Evolutionary conservation across 2,888 invertebrate species (phyloP).

Genomic region (Cheilosia soror): DNA sequence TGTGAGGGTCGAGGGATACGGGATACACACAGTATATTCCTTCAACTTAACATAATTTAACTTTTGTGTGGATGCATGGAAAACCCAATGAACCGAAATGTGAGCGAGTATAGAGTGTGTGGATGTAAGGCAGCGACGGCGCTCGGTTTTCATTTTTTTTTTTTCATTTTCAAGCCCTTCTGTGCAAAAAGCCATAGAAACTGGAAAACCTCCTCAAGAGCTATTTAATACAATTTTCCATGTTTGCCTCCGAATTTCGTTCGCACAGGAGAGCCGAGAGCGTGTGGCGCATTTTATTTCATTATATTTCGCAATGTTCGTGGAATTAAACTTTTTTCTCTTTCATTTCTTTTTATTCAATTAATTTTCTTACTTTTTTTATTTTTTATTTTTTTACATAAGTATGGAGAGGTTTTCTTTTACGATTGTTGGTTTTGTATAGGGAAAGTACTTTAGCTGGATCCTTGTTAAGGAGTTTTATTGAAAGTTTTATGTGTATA

Average conservation of each 20-base stretch:
- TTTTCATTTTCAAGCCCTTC: constrained; percentile 44
- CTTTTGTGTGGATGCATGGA: constrained; percentile 72
- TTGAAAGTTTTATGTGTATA: constrained; percentile 49
- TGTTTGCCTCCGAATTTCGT: constrained; percentile 25
- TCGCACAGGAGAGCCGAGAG: constrained; percentile 10
- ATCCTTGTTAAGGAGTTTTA: constrained; percentile 54
- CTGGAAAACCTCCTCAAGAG: constrained; percentile 14
- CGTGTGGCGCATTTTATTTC: constrained; percentile 48
- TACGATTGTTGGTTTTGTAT: constrained; percentile 15
- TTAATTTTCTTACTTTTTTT: constrained; percentile 36
- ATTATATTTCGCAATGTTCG: constrained; percentile 45
- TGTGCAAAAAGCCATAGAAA: constrained; percentile 4
- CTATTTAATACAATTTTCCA: constrained; percentile 46
- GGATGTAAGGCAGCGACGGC: constrained; percentile 13
- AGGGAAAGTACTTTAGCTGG: constrained; percentile 7
- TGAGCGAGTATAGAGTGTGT: not conserved
- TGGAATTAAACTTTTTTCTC: constrained; percentile 57
- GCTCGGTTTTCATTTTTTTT: constrained; percentile 43
- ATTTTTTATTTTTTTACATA: not conserved
- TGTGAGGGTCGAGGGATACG: constrained; percentile 39
- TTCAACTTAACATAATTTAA: constrained; percentile 73
- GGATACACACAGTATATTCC: constrained; percentile 28
- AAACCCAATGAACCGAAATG: constrained; percentile 71
- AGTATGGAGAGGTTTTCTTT: constrained; percentile 15
- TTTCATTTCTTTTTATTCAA: constrained; percentile 54